Evolutionary conservation across 2,888 invertebrate genomes (phyloP), one percentile per base, ranked within the genome.

Genomic region (Acleris laterana): DNA sequence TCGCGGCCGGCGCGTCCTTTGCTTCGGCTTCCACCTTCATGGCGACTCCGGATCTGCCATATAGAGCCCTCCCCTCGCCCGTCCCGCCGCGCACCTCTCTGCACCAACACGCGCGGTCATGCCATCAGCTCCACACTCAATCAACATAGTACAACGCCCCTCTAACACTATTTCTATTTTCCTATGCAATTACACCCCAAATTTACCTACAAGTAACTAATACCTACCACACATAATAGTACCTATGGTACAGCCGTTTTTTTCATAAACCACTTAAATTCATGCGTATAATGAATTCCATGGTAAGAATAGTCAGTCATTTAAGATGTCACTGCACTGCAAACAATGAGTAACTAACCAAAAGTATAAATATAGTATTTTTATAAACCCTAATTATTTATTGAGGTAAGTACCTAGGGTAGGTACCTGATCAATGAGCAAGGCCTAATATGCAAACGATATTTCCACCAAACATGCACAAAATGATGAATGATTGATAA

Each of bases 81-180:
- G 76, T 72, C 76, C 76, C 77, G 74, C 78, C 71, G 75, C 74
- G 71, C 71, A 74, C 85, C 85, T 80, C 76, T 85, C 88, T 87
- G 87, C 83, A 87, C 86, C 84, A 87, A 88, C 77, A 86, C 81
- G 85, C 78, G 80, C 77, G 78, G 75, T 80, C 81, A 84, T 80
- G 77, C 80, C 81, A 79, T 81, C 82, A 82, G 77, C 81, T 77
- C 77, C 77, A 76, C 74, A 77, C 72, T 78, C 77, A 77, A 74
- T 71, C 69, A 70, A 72, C 72, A 71, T 67, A 62, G 63, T 68
- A 67, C 56, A 51, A 55, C 63, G 55, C 63, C 17, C 49, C 49
- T 61, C 56, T 68, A 51, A 44, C 48, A 63, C 63, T 68, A 70
- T 61, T 70, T 16, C 44, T 44, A 44, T 16, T n/a, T 46, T 46